Base-by-base conservation (phyloP, 1,140 invertebrate genomes). In the Caenorhabditis inopinata region DNA sequence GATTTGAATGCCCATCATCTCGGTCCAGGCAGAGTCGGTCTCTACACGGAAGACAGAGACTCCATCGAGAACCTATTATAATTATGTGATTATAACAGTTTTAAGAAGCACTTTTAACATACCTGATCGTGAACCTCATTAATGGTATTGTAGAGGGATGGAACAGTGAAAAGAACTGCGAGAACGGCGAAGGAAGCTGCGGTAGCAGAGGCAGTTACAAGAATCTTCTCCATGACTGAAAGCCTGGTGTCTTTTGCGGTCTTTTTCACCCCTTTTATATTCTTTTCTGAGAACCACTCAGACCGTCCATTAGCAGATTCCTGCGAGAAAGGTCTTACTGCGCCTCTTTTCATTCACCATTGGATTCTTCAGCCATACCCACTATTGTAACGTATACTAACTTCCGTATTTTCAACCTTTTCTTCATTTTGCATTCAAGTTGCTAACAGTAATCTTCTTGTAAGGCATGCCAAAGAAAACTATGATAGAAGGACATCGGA, bases 51-150 rank as follows among this genome's bases (percentile, higher is more conserved):
- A 83, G 45, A 83, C 82, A 32, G 58, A 73, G 47, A 83, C 78
- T 27, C 81, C 82, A 76, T 83, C 82, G 48, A 83, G 76, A 62
- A 78, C 76, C 75, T 76, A 16, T 16, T 47, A 49, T n/a, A n/a
- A 53, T 29, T 21, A 38, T 0, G 23, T n/a, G 16, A 27, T 23
- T 11, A 25, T n/a, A 29, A 1, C 0, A 1, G 16, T 0, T 7
- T 14, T 18, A 12, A 5, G 0, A 27, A 68, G n/a, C 1, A 7
- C 6, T 25, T 2, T 27, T 27, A 35, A 21, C 4, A 82, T 45
- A 83, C 82, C 76, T 83, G 79, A 83, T 83, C 83, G 77, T 83
- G 83, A 29, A 83, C 48, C 73, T 83, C 82, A 68, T 83, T 83
- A 73, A 83, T 83, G 68, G 73, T 77, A 58, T 79, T 76, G 83